Evolutionary conservation across 2,797 vertebrate genomes (phyloP), one percentile per base, ranked within the genome.

Genomic region (Spondyliosoma cantharus): DNA sequence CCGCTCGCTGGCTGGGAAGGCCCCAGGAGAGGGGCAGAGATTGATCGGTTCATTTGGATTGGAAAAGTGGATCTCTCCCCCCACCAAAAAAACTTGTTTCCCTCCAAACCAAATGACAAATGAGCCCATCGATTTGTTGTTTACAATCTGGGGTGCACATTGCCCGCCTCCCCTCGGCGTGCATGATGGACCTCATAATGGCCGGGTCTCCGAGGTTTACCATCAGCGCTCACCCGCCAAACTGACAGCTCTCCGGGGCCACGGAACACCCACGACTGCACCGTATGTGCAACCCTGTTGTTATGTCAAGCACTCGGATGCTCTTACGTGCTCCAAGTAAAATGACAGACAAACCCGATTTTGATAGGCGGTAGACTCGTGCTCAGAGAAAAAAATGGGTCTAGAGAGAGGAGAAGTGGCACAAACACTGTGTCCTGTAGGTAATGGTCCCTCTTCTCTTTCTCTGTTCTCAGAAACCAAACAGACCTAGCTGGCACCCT

Each of bases 81-180:
- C 77, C 27, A 27, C 4, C 3, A 32, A 87, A 91, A 91, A 94
- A 94, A 94, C 88, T 76, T 89, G 90, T 94, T 94, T 95, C 93
- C 93, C 92, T 89, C 90, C 87, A 91, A 94, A 90, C 87, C 84
- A 83, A 93, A 93, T 94, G 93, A 94, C 94, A 94, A 95, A 95
- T 95, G 90, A 95, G 90, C 87, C 87, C 94, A 95, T 95, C 76
- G 94, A 95, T 95, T 93, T 92, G 90, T 93, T 94, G 91, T 94
- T 94, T 92, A 87, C 92, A 84, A 92, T 92, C 85, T 42, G 20
- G 87, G 83, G 79, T 80, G 86, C 87, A 82, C 80, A 77, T 53
- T 82, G 74, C 83, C 32, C 8, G 9, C 81, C 83, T n/a, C 81
- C 87, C 89, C 76, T 80, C 87, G 67, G 88, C 79, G 76, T 83